phyloP scores from a whole-genome alignment of 2,113 vertebrate species.

The Psittacula cyanocephala region DNA sequence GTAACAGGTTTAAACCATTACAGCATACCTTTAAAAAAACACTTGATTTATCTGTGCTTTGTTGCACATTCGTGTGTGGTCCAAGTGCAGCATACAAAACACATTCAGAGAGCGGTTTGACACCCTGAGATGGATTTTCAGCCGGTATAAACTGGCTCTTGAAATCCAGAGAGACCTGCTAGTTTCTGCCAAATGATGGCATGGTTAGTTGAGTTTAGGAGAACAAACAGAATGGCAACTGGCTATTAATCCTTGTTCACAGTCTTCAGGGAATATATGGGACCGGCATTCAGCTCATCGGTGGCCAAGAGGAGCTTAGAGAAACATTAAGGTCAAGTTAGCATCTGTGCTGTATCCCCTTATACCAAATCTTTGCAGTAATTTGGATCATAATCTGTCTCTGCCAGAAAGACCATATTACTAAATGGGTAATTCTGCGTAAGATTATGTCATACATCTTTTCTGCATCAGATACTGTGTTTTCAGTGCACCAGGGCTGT shows the following conservation, averaged over 20 bases:
- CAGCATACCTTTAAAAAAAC: background rate
- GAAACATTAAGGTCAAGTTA: fast-evolving
- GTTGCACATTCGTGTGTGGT: fast-evolving
- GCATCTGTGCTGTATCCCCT: background rate
- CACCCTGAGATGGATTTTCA: background rate
- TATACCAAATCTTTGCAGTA: background rate
- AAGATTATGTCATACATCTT: background rate
- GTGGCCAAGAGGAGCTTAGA: background rate
- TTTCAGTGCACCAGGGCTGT: background rate
- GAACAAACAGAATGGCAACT: background rate
- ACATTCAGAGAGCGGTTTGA: background rate
- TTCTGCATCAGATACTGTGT: background rate
- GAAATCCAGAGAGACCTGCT: background rate
- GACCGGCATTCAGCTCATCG: background rate
- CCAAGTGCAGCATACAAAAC: background rate
- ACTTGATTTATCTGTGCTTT: background rate
- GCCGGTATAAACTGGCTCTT: background rate
- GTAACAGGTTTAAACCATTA: background rate
- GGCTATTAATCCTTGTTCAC: background rate
- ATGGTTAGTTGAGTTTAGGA: background rate
- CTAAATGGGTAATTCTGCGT: background rate
- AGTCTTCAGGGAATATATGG: background rate
- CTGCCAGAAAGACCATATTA: background rate
- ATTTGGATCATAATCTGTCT: background rate
- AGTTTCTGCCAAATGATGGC: background rate